Conservation (phyloP, 2,888 invertebrate genomes). For the Asteroscopus sphinx region DNA sequence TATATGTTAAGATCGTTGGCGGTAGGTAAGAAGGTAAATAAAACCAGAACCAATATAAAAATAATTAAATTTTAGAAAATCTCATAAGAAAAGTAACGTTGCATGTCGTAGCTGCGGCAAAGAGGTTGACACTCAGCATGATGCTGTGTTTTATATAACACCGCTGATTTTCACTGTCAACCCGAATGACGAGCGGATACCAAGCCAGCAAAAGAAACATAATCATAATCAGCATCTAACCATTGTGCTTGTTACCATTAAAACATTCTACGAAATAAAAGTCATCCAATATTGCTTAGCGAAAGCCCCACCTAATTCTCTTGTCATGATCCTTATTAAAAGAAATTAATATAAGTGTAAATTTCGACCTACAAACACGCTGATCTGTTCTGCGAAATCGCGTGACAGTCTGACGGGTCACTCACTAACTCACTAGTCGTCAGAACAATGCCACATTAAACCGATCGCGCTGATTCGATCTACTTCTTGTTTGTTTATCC, state of each 20-base stretch:
- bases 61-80: no score
- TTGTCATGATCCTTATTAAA: slow-evolving; percentile 26
- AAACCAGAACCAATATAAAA: no score
- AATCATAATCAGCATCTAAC: no score
- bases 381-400: slow-evolving; percentile 45
- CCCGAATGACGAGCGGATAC: no score
- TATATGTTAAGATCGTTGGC: no score
- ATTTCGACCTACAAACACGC: slow-evolving; percentile 41
- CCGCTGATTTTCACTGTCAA: no score
- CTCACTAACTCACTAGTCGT: slow-evolving; percentile 32
- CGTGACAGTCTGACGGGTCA: slow-evolving; percentile 31
- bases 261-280: slow-evolving; percentile 21
- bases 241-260: slow-evolving; percentile 4
- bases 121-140: no score
- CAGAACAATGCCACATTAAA: slow-evolving; percentile 50
- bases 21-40: no score
- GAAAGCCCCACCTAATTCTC: slow-evolving; percentile 18
- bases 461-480: slow-evolving; percentile 26
- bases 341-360: slow-evolving; percentile 43
- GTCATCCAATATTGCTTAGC: slow-evolving; percentile 17
- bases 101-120: no score
- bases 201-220: no score
- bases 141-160: no score
- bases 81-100: no score
- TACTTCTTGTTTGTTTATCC: slow-evolving; percentile 19